Base-by-base conservation (phyloP, 2,888 invertebrate species). In the Euphydryas editha region DNA sequence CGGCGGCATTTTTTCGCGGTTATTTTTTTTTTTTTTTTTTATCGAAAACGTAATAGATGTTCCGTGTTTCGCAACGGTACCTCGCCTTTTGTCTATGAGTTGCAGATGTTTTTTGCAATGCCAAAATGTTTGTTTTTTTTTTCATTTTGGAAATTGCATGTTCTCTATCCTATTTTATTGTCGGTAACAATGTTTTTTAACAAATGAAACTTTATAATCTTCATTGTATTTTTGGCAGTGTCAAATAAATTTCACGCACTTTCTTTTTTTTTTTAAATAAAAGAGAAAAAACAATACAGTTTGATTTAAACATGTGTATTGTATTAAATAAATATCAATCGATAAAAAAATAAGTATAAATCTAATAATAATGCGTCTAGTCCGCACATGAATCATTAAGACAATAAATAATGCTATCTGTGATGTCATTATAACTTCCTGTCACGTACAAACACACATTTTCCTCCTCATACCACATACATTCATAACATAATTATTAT, bases 21-120 rank as follows among this genome's bases (percentile, higher is more conserved):
- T 86, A 87, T 88, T 88, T 85, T 78, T 77, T 75, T 77, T 80
- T 86, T 85, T 84, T 75, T 77, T 81, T 86, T 85, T 84, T 85
- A 82, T 82, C 83, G 77, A 77, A 75, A 78, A 83, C 83, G 84
- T 86, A 87, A 87, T 79, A 81, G 75, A 73, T 78, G 76, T 83
- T 82, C 79, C 75, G 73, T 73, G 76, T 84, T 85, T 80, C 72
- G 84, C 85, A 88, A 88, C 87, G 88, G 88, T 85, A 84, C 84
- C 69, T 71, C 70, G 2, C 74, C 79, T 76, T 81, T 87, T 88
- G 85, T 88, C 80, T 83, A 82, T 75, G 74, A 78, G 15, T 62
- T 59, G 80, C 87, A 86, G 81, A 85, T 87, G 85, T 78, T 83
- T 86, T 68, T 75, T 78, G 77, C 80, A 70, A 79, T 76, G 77